A percentile compares a stretch with the other conserved stretches of the same genome.
Conservation (phyloP, 2,113 vertebrate genomes). For the Odocoileus virginianus region DNA sequence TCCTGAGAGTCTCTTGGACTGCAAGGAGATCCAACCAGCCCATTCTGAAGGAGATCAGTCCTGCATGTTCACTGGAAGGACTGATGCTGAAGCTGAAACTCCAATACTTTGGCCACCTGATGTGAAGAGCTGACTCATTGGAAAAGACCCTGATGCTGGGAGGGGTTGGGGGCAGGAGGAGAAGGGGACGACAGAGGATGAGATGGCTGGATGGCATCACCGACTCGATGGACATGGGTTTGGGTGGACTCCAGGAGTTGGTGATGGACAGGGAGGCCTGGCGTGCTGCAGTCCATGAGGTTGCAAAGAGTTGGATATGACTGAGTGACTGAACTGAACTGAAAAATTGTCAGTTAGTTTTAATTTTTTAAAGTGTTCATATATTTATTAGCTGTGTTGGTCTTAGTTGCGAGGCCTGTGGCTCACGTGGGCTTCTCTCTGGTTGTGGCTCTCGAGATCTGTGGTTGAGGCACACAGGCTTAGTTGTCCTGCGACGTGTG, state of each 20-base stretch:
- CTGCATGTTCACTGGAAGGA: background rate
- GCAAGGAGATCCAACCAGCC: background rate
- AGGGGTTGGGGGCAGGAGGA: background rate
- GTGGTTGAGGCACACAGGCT: background rate
- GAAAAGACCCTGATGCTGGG: background rate
- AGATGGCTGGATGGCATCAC: background rate
- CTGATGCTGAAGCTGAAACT: background rate
- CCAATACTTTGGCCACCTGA: background rate
- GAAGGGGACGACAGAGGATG: background rate
- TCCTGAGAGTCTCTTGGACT: too few relatives aligned
- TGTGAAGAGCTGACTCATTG: background rate
- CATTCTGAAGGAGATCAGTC: background rate
- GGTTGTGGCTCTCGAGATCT: background rate
- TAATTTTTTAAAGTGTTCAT: background rate
- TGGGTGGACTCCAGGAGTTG: background rate
- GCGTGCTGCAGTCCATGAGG: background rate
- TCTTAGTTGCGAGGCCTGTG: background rate
- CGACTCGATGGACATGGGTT: background rate
- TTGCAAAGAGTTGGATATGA: rapidly evolving
- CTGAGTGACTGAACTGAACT: background rate
- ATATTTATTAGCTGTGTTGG: background rate
- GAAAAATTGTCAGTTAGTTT: background rate
- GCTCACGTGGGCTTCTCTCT: background rate
- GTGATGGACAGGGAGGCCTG: background rate
- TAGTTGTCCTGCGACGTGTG: background rate